Base-by-base conservation (phyloP, 1,140 invertebrate species). In the Octopus sinensis region DNA sequence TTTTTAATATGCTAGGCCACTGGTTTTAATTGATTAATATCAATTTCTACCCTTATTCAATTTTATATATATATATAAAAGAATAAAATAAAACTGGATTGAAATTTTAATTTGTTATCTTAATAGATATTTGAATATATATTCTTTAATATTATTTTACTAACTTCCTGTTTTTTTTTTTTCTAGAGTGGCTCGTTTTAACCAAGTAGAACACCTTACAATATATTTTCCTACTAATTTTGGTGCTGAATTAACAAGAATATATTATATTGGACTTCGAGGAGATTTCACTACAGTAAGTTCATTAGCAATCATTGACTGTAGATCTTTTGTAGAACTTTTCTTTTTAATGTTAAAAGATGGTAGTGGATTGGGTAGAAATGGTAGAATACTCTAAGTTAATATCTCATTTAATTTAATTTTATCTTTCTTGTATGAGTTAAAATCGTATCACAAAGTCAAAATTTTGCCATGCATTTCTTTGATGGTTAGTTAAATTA, bases 191-290 rank as follows among this genome's bases (percentile, higher is more conserved):
- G 96, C 96, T 0, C 96, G 95, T 86, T 98, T 98, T 92, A 95
- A 95, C 43, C 95, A 94, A 23, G 95, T 98, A 1, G 92, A 95
- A 87, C 95, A 98, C 91, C 91, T 99, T 73, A 95, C 95, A 9
- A 92, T 98, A 85, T 94, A 98, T 90, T 97, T 99, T 89, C 95
- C 95, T 6, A 93, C 91, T 51, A 98, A 97, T 91, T 96, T 95
- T 91, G 96, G 96, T 62, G 93, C 92, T 53, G 96, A 97, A 73
- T 93, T 91, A 79, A 96, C 96, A 3, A 93, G 93, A 88, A 94
- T 99, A 81, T 96, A 96, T 88, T 99, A 98, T 88, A 98, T 99
- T 89, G 97, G 97, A 13, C 92, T 99, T n/a, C 94, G 94, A 89
- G 97, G 97, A 7, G 96, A 98, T 92, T 98, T 95, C 92, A 93